Evolutionary conservation across 1,140 invertebrate species (phyloP).

Genomic region (Anoplolepis gracilipes): DNA sequence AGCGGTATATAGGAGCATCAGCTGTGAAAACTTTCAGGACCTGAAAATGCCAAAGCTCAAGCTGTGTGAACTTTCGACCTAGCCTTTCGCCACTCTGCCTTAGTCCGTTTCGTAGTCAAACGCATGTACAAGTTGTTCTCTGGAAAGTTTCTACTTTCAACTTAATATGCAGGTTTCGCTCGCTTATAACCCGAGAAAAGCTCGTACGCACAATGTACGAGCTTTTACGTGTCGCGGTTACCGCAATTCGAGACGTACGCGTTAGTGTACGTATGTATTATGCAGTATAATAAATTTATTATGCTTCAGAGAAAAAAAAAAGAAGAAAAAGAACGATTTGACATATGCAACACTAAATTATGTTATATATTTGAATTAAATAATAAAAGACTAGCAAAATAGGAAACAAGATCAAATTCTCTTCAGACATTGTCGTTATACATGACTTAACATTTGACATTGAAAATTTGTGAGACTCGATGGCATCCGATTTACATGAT

Average conservation of each 20-base stretch:
- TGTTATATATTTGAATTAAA: neutral
- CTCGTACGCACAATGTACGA: slow-evolving; percentile 24
- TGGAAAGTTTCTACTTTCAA: slow-evolving; percentile 52
- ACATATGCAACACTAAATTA: neutral
- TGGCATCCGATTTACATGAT: slow-evolving; percentile 41
- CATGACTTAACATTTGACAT: neutral
- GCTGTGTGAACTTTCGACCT: slow-evolving; percentile 65
- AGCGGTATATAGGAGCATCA: slow-evolving; percentile 18
- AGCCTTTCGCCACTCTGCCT: slow-evolving; percentile 20
- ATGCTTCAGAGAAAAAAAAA: neutral
- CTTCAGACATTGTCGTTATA: neutral
- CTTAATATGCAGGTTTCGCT: slow-evolving; percentile 62
- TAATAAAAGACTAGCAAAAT: neutral
- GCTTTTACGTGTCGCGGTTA: slow-evolving; percentile 17
- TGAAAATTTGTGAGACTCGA: slow-evolving; percentile 29
- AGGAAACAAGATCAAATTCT: neutral
- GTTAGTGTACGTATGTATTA: slow-evolving; percentile 9
- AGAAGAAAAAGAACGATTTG: neutral
- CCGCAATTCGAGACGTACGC: neutral
- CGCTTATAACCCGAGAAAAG: slow-evolving; percentile 40
- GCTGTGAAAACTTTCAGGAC: slow-evolving; percentile 62
- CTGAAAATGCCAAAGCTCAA: slow-evolving; percentile 64
- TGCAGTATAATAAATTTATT: slow-evolving; percentile 6
- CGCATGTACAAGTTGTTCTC: slow-evolving; percentile 35
- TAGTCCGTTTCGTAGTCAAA: slow-evolving; percentile 51